Conservation (phyloP, 2,888 invertebrate species). For the Colletes collaris region DNA sequence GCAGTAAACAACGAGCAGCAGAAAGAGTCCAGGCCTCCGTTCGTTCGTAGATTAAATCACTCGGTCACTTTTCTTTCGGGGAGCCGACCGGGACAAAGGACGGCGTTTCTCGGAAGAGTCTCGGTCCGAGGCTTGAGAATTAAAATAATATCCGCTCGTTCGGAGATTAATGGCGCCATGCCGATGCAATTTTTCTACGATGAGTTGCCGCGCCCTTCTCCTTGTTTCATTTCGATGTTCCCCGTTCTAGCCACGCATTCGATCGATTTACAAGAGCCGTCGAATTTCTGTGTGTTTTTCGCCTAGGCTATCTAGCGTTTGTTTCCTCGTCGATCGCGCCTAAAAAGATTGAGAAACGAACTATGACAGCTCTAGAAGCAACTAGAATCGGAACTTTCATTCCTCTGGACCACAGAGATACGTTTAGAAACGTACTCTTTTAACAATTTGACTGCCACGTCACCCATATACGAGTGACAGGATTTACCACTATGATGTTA, state of each 20-base stretch:
- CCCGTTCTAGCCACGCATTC: background rate
- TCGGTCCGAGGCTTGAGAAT: constrained; percentile 74
- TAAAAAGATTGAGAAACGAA: too few species aligned
- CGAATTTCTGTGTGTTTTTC: background rate
- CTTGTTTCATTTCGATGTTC: constrained; percentile 10
- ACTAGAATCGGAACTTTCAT: too few species aligned
- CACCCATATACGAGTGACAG: too few species aligned
- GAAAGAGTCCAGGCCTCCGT: constrained; percentile 60
- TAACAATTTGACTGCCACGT: too few species aligned
- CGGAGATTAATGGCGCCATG: constrained; percentile 78
- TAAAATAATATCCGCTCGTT: constrained; percentile 80
- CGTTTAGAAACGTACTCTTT: too few species aligned
- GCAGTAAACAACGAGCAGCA: constrained; percentile 51
- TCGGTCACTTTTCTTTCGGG: constrained; percentile 76
- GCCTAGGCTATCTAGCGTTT: background rate
- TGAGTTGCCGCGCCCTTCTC: constrained; percentile 36
- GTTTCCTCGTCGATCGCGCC: too few species aligned
- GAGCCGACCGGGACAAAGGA: constrained; percentile 76
- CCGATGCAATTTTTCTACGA: constrained; percentile 75
- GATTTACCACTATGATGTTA: too few species aligned
- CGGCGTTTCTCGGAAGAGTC: constrained; percentile 76
- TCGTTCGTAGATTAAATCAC: constrained; percentile 74
- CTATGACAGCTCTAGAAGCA: too few species aligned
- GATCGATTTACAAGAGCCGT: constrained; percentile 2
- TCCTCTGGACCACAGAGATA: too few species aligned